These are phyloP conservation scores for Drosophila kanapiae DNA, from an alignment of 1,140 invertebrate genomes.

Conservation along the genomic window DNA sequence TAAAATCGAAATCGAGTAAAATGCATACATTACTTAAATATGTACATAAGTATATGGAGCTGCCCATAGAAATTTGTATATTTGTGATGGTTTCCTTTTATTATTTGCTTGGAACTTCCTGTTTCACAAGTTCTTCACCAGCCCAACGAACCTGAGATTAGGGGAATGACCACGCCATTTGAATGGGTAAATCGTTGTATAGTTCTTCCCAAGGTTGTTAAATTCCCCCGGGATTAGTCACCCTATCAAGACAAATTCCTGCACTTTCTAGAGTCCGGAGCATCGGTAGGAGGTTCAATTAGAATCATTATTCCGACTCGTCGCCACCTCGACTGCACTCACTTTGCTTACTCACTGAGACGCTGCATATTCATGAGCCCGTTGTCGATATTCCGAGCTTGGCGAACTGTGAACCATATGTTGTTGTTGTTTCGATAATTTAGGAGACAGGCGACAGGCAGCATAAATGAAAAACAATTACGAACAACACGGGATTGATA, in stretches of 20 bases:
- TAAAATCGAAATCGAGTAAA: not conserved
- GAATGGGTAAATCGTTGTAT: not conserved
- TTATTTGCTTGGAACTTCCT: conserved; percentile 5
- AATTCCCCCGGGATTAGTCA: conserved; percentile 23
- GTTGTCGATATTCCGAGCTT: conserved; percentile 25
- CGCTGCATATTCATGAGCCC: conserved; percentile 68
- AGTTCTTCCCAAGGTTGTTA: not conserved
- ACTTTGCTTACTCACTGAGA: conserved; percentile 51
- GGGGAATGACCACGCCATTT: not conserved
- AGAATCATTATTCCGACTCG: conserved; percentile 49
- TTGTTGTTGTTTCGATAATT: conserved; percentile 42
- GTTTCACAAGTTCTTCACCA: not conserved
- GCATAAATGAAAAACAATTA: conserved; percentile 30
- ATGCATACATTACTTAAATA: not conserved
- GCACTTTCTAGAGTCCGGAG: conserved; percentile 1
- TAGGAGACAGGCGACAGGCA: conserved; percentile 39
- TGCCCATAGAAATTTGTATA: not conserved
- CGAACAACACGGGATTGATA: conserved; percentile 7
- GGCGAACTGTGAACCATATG: conserved; percentile 56
- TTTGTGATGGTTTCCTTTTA: too few relatives aligned
- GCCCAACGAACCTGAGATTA: conserved; percentile 1
- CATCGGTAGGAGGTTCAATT: conserved; percentile 40
- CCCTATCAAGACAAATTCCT: conserved; percentile 4
- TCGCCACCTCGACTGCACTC: conserved; percentile 36
- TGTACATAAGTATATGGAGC: not conserved